Evolutionary conservation across 2,113 vertebrate genomes (phyloP).

Genomic region (Elachura formosa): DNA sequence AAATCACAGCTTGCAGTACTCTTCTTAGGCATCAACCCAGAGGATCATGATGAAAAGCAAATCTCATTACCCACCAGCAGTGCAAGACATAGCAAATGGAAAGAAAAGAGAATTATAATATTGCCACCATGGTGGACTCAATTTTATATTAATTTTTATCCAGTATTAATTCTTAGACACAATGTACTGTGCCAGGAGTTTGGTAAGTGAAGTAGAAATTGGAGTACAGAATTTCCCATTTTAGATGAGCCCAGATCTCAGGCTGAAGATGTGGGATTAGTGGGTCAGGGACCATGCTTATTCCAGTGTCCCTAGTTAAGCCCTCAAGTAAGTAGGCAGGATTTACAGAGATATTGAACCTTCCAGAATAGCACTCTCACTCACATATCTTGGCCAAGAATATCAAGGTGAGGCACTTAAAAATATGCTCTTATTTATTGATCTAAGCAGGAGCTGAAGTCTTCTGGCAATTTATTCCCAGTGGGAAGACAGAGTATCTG

Average conservation of each 20-base stretch:
- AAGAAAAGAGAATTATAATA: not conserved
- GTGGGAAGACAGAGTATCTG: not conserved
- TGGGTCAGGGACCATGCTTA: not conserved
- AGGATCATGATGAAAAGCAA: conserved; percentile 23
- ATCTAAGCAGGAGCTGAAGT: not conserved
- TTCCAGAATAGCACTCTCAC: not conserved
- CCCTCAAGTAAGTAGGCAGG: not conserved
- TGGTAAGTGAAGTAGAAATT: not conserved
- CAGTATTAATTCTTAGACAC: not conserved
- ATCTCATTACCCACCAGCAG: not conserved
- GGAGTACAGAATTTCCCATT: not conserved
- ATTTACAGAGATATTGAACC: not conserved
- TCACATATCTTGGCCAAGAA: not conserved
- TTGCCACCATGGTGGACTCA: not conserved
- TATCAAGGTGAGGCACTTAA: not conserved
- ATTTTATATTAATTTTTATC: not conserved
- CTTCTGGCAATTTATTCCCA: not conserved
- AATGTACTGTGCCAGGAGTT: fast-evolving
- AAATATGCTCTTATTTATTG: not conserved
- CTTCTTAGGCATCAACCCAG: not conserved
- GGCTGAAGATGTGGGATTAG: not conserved
- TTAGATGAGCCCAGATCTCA: not conserved
- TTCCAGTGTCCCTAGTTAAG: not conserved
- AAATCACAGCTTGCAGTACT: not conserved
- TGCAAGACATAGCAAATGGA: not conserved